Percentiles rank a stretch among this genome's conserved stretches.
phyloP scores from a whole-genome alignment of 1,140 invertebrate genomes.

The Megalopta genalis region DNA sequence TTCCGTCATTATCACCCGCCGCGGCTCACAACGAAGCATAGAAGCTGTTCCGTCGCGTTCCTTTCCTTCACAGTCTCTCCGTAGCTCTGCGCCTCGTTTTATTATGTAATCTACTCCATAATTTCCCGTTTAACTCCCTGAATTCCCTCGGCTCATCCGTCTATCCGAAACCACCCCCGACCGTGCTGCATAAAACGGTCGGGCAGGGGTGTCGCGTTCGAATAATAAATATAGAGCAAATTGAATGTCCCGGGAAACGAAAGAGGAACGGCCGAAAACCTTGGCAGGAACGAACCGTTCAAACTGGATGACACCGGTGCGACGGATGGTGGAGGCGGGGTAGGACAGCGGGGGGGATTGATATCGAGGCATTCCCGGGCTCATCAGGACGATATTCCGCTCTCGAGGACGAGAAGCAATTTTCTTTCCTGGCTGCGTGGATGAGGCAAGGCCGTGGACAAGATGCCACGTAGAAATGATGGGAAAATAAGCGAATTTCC shows the following conservation, averaged over 20 bases:
- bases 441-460: conserved; percentile 75
- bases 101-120: conserved; percentile 41
- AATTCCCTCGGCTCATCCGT: conserved; percentile 20
- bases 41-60: not conserved
- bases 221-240: conserved; percentile 55
- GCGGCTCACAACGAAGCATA: not conserved
- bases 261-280: conserved; percentile 28
- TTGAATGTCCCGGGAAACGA: conserved; percentile 44
- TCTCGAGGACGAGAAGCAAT: conserved; percentile 77
- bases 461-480: conserved; percentile 77
- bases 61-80: not conserved
- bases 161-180: not conserved
- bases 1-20: conserved; percentile 36
- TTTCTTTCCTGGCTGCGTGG: conserved; percentile 73
- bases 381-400: conserved; percentile 78
- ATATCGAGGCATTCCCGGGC: conserved; percentile 72
- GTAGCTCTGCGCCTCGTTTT: conserved; percentile 8
- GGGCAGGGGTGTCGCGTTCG: conserved; percentile 25
- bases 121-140: conserved; percentile 40
- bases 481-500: conserved; percentile 80
- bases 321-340: not conserved
- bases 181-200: too few species aligned
- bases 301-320: conserved; percentile 31
- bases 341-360: conserved; percentile 21
- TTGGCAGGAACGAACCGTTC: conserved; percentile 37